These are phyloP conservation scores for Dolichopus griseipennis DNA, from an alignment of 2,888 invertebrate genomes.

Conservation along the genomic window DNA sequence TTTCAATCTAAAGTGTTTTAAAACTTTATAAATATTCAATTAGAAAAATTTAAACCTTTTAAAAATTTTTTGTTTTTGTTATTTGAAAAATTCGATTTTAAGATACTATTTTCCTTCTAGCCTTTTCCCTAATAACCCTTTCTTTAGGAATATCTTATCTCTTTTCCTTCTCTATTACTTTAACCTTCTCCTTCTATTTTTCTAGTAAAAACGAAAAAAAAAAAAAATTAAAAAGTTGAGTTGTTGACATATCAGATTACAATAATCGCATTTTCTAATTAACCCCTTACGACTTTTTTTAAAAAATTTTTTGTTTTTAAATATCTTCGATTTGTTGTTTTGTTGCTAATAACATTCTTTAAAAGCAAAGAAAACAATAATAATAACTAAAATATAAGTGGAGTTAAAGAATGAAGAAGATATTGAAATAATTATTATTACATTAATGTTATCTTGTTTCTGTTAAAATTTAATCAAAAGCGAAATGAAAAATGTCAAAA, in stretches of 20 bases:
- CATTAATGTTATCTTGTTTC: background rate
- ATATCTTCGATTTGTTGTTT: background rate
- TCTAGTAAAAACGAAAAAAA: background rate
- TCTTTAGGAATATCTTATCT: too few species aligned
- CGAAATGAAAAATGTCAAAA: background rate
- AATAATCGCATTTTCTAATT: constrained; percentile 8
- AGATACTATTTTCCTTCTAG: background rate
- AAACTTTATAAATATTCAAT: background rate
- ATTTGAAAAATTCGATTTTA: too few species aligned
- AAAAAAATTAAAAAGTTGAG: too few species aligned
- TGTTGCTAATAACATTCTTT: background rate
- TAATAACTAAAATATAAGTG: too few species aligned
- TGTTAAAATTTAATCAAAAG: background rate
- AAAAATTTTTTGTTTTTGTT: too few species aligned
- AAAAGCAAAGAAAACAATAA: too few species aligned
- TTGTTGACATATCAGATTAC: constrained; percentile 12
- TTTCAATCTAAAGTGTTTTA: too few species aligned
- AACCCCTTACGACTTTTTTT: constrained; percentile 8
- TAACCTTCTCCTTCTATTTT: background rate
- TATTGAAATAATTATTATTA: too few species aligned
- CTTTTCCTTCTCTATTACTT: background rate
- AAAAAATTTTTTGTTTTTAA: background rate
- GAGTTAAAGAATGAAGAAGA: background rate
- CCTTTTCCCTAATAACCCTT: background rate
- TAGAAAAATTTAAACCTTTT: background rate